A percentile compares a stretch with the other conserved stretches of the same genome.
phyloP scores from a whole-genome alignment of 2,888 invertebrate genomes.

The Blastobasis adustella region DNA sequence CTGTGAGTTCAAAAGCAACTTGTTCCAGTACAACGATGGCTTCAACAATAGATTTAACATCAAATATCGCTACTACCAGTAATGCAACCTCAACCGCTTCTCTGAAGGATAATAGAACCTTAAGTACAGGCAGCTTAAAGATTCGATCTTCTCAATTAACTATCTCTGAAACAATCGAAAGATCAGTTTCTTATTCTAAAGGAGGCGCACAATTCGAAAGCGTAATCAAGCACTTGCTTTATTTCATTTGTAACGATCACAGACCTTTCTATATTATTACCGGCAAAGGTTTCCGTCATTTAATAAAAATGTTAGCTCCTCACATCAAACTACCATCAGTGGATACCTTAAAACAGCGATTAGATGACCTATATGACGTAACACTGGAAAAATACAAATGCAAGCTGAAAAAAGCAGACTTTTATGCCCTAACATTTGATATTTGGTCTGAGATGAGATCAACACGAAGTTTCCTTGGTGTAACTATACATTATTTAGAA shows the following conservation, averaged over 20 bases:
- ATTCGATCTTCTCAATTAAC: no score
- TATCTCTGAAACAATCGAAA: no score
- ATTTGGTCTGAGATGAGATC: slow-evolving; percentile 13
- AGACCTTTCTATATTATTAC: slow-evolving; percentile 11
- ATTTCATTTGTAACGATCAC: slow-evolving; percentile 11
- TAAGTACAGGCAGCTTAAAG: no score
- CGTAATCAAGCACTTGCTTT: no score
- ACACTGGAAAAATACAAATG: slow-evolving; percentile 7
- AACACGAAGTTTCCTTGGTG: slow-evolving; percentile 11
- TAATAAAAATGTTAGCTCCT: neutral
- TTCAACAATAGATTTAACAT: no score
- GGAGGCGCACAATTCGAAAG: no score
- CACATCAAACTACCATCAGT: slow-evolving; percentile 4
- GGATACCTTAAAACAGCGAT: slow-evolving; percentile 9
- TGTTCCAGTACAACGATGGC: no score
- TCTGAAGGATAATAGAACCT: no score
- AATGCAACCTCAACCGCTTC: no score
- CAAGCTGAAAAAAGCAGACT: slow-evolving; percentile 5
- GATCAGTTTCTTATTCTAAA: no score
- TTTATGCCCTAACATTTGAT: slow-evolving; percentile 9
- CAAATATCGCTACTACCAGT: no score
- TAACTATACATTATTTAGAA: slow-evolving; percentile 15
- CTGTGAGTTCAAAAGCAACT: no score
- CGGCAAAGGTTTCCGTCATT: slow-evolving; percentile 9
- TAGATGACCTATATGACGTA: slow-evolving; percentile 6